Base-by-base conservation (phyloP, 2,888 invertebrate species). In the Tenthredo amoena region DNA sequence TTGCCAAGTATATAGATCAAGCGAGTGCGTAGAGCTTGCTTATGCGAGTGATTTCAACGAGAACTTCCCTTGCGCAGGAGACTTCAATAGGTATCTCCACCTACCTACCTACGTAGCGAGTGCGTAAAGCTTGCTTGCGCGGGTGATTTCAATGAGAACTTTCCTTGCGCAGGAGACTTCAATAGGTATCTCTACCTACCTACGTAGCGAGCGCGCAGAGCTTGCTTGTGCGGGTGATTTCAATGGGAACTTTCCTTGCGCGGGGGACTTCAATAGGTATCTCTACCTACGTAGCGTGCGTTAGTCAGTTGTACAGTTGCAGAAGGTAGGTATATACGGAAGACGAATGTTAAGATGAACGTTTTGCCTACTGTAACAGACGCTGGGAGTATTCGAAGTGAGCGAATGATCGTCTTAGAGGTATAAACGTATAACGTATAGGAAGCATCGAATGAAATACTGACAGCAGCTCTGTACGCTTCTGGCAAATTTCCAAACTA, bases 401-500 rank as follows among this genome's bases (percentile, higher is more conserved):
- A 62, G 81, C 43, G 82, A 68, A 81, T 34, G 62, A 62, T 81
- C 62, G 37, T 37, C 62, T 62, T 34, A 37, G 68, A 18, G 37
- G 71, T 71, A 71, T 21, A 34, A n/a, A 12, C 12, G 9, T 40
- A 43, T 31, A 31, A 77, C 26, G 55, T 81, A 81, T 81, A 62
- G 62, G 81, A 81, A 81, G 62, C 81, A 62, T 65, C 81, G 81
- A 81, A 62, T 81, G 81, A 81, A 81, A 81, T 81, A 81, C 81
- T 40, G 81, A 62, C 81, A 81, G 58, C 81, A 43, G 58, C 81
- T 37, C 62, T 58, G 50, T 65, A 83, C 68, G 83, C 83, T 83
- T 50, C 83, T 83, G 83, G 83, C 83, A 68, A 83, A 83, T 68
- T 83, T 83, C 83, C 83, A 68, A 83, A 83, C 83, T 83, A 83